These are phyloP conservation scores for Andrena dorsata DNA, from an alignment of 2,888 invertebrate species.

Conservation along the genomic window DNA sequence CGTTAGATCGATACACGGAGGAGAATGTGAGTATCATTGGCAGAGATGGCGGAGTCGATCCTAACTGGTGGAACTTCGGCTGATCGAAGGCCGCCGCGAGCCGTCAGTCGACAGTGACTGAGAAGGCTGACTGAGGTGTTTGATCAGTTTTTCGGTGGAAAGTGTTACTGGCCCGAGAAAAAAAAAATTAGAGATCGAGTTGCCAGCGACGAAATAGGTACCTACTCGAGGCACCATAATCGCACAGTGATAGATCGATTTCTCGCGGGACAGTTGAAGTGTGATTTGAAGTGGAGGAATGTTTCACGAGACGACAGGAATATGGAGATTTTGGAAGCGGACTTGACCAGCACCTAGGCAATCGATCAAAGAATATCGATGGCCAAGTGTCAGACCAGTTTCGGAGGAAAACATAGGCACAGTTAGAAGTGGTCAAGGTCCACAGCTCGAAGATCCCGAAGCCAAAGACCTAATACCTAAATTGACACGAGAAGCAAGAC, in stretches of 20 bases:
- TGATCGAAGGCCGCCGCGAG: not conserved
- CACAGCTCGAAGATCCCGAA: not conserved
- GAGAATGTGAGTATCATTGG: constrained; percentile 5
- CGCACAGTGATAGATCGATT: too few relatives aligned
- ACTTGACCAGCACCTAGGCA: not conserved
- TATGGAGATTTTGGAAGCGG: not conserved
- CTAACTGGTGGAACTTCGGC: not conserved
- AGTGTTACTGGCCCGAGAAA: too few relatives aligned
- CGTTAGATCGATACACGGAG: constrained; percentile 29
- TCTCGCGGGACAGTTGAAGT: too few relatives aligned
- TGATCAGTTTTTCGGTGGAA: too few relatives aligned
- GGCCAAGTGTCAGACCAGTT: not conserved
- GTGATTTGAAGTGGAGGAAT: not conserved
- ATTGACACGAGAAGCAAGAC: not conserved
- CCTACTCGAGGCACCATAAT: too few relatives aligned
- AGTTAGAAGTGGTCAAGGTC: not conserved
- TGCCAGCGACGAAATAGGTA: too few relatives aligned
- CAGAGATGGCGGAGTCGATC: not conserved
- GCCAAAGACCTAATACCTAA: not conserved
- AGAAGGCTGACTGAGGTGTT: not conserved
- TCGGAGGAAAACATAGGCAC: not conserved
- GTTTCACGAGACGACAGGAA: not conserved
- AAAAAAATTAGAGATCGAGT: too few relatives aligned
- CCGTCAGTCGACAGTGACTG: not conserved
- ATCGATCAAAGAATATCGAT: constrained; percentile 13